These are phyloP conservation scores for Corella eumyota DNA, from an alignment of 23 tunicate genomes.

Conservation along the genomic window DNA sequence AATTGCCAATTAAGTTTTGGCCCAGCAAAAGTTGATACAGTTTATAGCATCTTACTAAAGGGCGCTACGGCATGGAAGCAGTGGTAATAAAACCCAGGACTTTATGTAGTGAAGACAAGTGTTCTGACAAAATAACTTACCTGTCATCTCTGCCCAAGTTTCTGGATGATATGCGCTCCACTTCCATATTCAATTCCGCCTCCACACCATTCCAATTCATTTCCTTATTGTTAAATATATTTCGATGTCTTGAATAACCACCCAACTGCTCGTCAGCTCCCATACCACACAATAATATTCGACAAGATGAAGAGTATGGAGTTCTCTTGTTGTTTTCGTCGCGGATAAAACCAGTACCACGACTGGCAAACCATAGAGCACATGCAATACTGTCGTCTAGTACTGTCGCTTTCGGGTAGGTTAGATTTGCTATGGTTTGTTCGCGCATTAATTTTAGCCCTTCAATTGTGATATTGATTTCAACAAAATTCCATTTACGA, in stretches of 20 bases:
- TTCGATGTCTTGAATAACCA: slow-evolving; percentile 84
- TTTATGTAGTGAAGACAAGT: too few relatives aligned
- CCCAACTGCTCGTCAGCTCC: slow-evolving; percentile 95
- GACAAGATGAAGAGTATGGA: neutral
- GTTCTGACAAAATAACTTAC: slow-evolving; percentile 5
- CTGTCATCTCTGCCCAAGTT: slow-evolving; percentile 90
- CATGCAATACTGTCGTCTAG: slow-evolving; percentile 90
- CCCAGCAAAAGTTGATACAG: too few relatives aligned
- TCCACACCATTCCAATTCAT: slow-evolving; percentile 26
- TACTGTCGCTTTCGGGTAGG: slow-evolving; percentile 68
- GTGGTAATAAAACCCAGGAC: too few relatives aligned
- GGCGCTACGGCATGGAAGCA: too few relatives aligned
- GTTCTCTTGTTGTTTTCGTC: neutral
- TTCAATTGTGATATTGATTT: slow-evolving; percentile 53
- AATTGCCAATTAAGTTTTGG: too few relatives aligned
- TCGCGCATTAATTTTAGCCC: slow-evolving; percentile 24
- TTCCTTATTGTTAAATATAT: slow-evolving; percentile 26
- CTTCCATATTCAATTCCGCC: slow-evolving; percentile 59
- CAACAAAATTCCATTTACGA: slow-evolving; percentile 63
- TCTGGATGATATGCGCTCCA: slow-evolving; percentile 66
- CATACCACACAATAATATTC: slow-evolving; percentile 78
- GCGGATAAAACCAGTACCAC: slow-evolving; percentile 22
- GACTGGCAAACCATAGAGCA: slow-evolving; percentile 88
- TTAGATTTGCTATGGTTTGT: slow-evolving; percentile 37
- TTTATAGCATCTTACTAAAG: too few relatives aligned